phyloP scores from a whole-genome alignment of 2,888 invertebrate genomes.

The Creontiades dilutus region DNA sequence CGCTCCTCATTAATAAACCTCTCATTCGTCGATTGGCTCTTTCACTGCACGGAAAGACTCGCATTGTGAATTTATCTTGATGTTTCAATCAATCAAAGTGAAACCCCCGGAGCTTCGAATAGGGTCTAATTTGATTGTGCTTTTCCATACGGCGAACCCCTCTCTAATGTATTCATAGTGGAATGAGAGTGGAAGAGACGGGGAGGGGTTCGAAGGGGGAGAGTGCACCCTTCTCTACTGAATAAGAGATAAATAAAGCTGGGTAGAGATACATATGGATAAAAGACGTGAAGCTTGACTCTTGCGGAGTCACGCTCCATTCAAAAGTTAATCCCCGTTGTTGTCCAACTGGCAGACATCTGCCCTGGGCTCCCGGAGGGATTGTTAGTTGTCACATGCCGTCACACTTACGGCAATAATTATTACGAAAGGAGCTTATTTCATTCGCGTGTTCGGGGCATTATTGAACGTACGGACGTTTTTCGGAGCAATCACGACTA shows the following conservation, averaged over 20 bases:
- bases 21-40: slow-evolving; percentile 23
- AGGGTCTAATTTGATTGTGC: slow-evolving; percentile 60
- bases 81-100: slow-evolving; percentile 53
- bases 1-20: not conserved
- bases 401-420: slow-evolving; percentile 4
- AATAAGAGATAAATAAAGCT: slow-evolving; percentile 66
- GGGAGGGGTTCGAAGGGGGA: not conserved
- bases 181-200: not conserved
- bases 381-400: slow-evolving; percentile 33
- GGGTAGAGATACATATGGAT: slow-evolving; percentile 57
- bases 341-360: slow-evolving; percentile 63
- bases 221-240: not conserved
- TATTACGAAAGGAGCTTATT: slow-evolving; percentile 29
- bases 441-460: not conserved
- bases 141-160: not conserved
- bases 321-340: slow-evolving; percentile 64
- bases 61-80: slow-evolving; percentile 47
- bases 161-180: too few relatives aligned
- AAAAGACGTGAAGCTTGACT: slow-evolving; percentile 14
- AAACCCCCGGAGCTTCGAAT: slow-evolving; percentile 46
- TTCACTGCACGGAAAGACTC: slow-evolving; percentile 1
- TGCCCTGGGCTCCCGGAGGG: slow-evolving; percentile 30
- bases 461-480: not conserved
- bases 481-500: not conserved
- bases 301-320: slow-evolving; percentile 56